These are phyloP conservation scores for Fratercula arctica DNA, from an alignment of 2,797 vertebrate genomes.

Conservation along the genomic window DNA sequence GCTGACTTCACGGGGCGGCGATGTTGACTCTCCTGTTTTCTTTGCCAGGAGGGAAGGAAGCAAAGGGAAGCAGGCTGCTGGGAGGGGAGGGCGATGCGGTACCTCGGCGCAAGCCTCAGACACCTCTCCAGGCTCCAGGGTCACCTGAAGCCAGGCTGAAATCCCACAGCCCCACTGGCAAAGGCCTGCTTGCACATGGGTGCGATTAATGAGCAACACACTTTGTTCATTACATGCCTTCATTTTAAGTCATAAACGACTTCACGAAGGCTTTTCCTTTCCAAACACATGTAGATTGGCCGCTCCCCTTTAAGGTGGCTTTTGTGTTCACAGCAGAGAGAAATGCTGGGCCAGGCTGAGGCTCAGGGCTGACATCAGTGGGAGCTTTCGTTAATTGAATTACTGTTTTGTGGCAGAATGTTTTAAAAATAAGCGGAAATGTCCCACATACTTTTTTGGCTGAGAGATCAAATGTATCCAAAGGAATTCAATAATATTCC, in stretches of 20 bases:
- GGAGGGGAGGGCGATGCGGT: rapidly evolving
- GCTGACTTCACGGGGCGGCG: not conserved
- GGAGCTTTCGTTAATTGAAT: conserved; percentile 66
- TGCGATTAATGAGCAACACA: conserved; percentile 16
- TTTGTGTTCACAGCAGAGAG: conserved; percentile 14
- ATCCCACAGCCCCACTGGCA: rapidly evolving
- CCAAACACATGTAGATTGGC: conserved; percentile 41
- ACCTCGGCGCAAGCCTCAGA: not conserved
- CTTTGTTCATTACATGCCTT: conserved; percentile 41
- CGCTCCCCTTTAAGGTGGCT: conserved; percentile 37
- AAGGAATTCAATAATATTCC: conserved; percentile 73
- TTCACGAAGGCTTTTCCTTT: conserved; percentile 41
- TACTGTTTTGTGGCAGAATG: conserved; percentile 70
- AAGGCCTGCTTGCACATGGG: not conserved
- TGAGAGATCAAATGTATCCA: conserved; percentile 68
- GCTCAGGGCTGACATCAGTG: conserved; percentile 63
- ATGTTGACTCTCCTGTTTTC: not conserved
- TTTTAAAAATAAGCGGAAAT: conserved; percentile 72
- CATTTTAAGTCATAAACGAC: conserved; percentile 22
- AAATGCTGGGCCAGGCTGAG: conserved; percentile 20
- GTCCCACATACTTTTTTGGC: conserved; percentile 67
- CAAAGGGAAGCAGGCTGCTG: not conserved
- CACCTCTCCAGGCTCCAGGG: not conserved
- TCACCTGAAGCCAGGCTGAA: not conserved
- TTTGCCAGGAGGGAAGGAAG: not conserved